Base-by-base conservation (phyloP, 2,888 invertebrate species). In the Orgyia antiqua region DNA sequence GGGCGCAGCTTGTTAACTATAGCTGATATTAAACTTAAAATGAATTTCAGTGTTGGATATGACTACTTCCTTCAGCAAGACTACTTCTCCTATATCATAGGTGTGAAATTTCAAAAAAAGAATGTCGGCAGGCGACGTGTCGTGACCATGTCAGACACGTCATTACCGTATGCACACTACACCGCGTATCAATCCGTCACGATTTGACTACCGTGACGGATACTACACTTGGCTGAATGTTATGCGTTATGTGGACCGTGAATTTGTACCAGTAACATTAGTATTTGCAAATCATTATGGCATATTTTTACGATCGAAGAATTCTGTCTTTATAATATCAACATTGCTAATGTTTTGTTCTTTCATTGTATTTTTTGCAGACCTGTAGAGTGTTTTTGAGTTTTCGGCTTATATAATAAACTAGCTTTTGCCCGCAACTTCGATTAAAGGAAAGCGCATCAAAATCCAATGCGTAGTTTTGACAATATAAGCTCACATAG, bases 21-120 rank as follows among this genome's bases (percentile, higher is more conserved):
- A n/a, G n/a, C n/a, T n/a, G n/a, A n/a, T n/a, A n/a, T n/a, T n/a
- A n/a, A n/a, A n/a, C n/a, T n/a, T n/a, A n/a, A n/a, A n/a, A n/a
- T n/a, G n/a, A n/a, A n/a, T n/a, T n/a, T n/a, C n/a, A n/a, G n/a
- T n/a, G n/a, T n/a, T n/a, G 33, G 35, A 20, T 25, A 13, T 21
- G 9, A 15, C 18, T 10, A 25, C 12, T 27, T n/a, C 8, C 11
- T 23, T 34, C 29, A 30, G 23, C 13, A 30, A 5, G 12, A 10
- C 19, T 15, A 17, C 7, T 10, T 31, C 10, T 31, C 21, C 23
- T 19, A 12, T 7, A 17, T 25, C 10, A 37, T 19, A 45, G 53
- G 72, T 63, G 53, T 78, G 53, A 31, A 40, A 51, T 82, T 76
- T 74, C 80, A 78, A 76, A 78, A 58, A 62, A n/a, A n/a, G n/a